Percentiles rank a stretch among this genome's conserved stretches.
phyloP scores from a whole-genome alignment of 2,113 vertebrate species.

The Oryzias javanicus region DNA sequence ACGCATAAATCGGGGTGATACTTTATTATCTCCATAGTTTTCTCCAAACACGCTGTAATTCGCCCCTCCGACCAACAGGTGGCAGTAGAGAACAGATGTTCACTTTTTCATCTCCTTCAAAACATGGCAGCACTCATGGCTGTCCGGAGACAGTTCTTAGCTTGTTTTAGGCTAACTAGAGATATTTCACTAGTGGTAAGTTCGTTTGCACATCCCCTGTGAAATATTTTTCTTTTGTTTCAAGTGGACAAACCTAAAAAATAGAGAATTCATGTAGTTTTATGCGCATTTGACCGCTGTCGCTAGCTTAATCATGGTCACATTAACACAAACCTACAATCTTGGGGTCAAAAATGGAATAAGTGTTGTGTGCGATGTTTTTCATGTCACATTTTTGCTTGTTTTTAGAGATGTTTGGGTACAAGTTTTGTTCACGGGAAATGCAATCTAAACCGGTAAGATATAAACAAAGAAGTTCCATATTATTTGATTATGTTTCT shows the following conservation, averaged over 20 bases:
- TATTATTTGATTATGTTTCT: too few relatives aligned
- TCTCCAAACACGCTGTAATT: background rate
- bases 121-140: constrained; percentile 68
- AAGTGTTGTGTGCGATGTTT: too few relatives aligned
- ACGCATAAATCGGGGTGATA: too few relatives aligned
- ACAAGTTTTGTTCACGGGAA: constrained; percentile 16
- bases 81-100: constrained; percentile 3
- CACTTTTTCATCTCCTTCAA: background rate
- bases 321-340: too few relatives aligned
- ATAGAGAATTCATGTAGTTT: too few relatives aligned
- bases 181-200: constrained; percentile 55
- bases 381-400: background rate
- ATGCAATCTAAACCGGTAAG: constrained; percentile 46
- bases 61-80: constrained; percentile 25
- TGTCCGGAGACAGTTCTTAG: constrained; percentile 24
- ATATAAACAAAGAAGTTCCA: too few relatives aligned
- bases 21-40: too few relatives aligned
- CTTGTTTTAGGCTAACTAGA: constrained; percentile 54
- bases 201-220: background rate
- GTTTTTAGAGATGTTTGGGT: constrained; percentile 32
- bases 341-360: too few relatives aligned
- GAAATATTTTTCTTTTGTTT: background rate
- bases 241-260: too few relatives aligned
- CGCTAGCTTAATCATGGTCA: too few relatives aligned
- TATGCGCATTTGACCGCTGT: too few relatives aligned